phyloP scores from a whole-genome alignment of 2,113 vertebrate species.

The Vulpes lagopus region DNA sequence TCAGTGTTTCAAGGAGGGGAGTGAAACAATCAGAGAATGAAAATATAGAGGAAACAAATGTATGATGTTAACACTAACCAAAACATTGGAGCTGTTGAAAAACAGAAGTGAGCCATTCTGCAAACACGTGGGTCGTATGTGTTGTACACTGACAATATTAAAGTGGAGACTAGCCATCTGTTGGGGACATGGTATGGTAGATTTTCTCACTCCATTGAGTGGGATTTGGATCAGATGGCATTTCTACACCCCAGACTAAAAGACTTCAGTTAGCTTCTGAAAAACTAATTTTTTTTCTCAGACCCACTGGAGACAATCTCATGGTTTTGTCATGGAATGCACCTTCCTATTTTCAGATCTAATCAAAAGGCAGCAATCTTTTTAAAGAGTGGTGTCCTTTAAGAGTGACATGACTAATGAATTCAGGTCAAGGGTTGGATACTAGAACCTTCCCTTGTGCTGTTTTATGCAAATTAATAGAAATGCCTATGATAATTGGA shows the following conservation, averaged over 20 bases:
- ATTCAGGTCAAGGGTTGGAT: background rate
- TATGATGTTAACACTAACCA: background rate
- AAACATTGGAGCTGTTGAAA: background rate
- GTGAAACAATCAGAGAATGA: background rate
- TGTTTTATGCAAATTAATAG: conserved; percentile 42
- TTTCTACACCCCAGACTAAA: background rate
- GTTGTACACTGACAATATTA: background rate
- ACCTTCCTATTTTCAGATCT: background rate
- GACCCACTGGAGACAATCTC: background rate
- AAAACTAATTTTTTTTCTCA: background rate
- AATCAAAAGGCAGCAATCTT: background rate
- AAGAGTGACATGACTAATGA: background rate
- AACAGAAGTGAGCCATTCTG: background rate
- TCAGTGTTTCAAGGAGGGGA: background rate
- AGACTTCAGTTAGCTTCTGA: background rate
- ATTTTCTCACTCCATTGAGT: background rate
- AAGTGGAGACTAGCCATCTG: background rate
- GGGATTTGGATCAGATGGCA: background rate
- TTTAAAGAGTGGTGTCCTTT: background rate
- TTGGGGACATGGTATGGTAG: background rate
- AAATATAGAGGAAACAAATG: background rate
- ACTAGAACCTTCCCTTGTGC: background rate
- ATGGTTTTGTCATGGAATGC: background rate
- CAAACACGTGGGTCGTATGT: background rate
- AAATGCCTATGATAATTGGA: background rate